A percentile compares a stretch with the other conserved stretches of the same genome.
Conservation (phyloP, 2,888 invertebrate species). For the Drosophila kuntzei region DNA sequence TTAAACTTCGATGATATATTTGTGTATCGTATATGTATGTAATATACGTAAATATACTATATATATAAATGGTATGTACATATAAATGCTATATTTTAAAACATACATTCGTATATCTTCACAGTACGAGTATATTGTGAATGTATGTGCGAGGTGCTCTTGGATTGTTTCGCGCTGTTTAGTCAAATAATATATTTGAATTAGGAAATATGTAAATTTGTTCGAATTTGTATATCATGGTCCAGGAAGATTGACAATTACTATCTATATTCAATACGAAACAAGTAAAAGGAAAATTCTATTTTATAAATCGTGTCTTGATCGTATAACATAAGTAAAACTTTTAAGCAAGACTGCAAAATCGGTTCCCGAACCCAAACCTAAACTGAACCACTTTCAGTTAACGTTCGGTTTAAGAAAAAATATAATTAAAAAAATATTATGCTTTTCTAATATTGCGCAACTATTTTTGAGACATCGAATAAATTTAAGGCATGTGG, state of each 20-base stretch:
- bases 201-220: not conserved
- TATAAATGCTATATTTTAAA: conserved; percentile 27
- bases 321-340: not conserved
- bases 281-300: not conserved
- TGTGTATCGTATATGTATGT: conserved; percentile 57
- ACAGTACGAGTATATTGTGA: conserved; percentile 20
- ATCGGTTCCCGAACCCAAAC: too few species aligned
- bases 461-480: too few species aligned
- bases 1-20: conserved; percentile 81
- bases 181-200: not conserved
- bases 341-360: too few species aligned
- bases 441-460: too few species aligned
- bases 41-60: conserved; percentile 11
- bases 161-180: not conserved
- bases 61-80: conserved; percentile 21
- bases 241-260: not conserved
- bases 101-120: conserved; percentile 37
- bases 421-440: too few species aligned
- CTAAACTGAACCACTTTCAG: too few species aligned
- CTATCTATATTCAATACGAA: not conserved
- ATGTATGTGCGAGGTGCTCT: conserved; percentile 35
- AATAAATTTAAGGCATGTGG: too few species aligned
- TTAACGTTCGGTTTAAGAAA: too few species aligned
- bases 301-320: conserved; percentile 3
- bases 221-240: not conserved